A percentile compares a stretch with the other conserved stretches of the same genome.
Conservation (phyloP, 2,113 vertebrate species). For the Acinonyx jubatus region DNA sequence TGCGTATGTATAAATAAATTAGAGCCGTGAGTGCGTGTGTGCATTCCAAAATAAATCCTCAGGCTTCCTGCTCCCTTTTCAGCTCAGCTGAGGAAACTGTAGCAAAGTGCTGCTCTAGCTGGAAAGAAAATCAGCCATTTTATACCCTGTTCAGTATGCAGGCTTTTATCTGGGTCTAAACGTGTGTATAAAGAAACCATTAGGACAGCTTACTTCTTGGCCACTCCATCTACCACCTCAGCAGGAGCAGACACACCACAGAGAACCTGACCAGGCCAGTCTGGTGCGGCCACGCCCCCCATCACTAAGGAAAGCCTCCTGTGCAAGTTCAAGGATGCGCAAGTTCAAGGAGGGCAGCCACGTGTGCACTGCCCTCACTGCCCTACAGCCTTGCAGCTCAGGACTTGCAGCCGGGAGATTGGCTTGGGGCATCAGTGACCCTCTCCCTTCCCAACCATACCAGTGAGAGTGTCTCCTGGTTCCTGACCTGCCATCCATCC, state of each 20-base stretch:
- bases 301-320: not conserved
- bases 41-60: conserved; percentile 42
- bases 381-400: fast-evolving
- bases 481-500: not conserved
- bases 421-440: not conserved
- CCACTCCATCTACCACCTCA: not conserved
- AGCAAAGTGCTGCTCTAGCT: not conserved
- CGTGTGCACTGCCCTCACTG: not conserved
- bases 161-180: conserved; percentile 9
- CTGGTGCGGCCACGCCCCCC: no score
- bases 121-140: conserved; percentile 40
- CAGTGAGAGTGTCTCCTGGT: not conserved
- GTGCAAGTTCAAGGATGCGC: not conserved
- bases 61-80: not conserved
- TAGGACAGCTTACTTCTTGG: not conserved
- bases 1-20: conserved; percentile 62
- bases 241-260: not conserved
- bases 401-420: not conserved
- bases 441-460: not conserved
- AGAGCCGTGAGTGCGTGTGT: not conserved
- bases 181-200: not conserved
- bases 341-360: not conserved
- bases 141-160: not conserved
- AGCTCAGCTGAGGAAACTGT: not conserved
- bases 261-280: not conserved